Evolutionary conservation across 2,888 invertebrate genomes (phyloP).

Genomic region (Polydrusus tereticollis): DNA sequence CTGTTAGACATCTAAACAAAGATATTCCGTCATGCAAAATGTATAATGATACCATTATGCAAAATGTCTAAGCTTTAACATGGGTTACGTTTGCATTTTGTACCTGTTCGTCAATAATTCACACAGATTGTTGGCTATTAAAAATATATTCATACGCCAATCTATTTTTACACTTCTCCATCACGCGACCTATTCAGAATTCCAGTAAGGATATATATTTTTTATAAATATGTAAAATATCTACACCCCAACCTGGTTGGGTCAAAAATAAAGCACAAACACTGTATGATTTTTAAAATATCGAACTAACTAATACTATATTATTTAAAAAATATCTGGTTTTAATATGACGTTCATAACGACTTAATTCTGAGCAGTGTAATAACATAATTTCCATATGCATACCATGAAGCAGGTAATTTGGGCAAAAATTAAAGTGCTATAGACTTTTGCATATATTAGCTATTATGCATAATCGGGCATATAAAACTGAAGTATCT

Average conservation of each 20-base stretch:
- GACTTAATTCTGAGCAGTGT: constrained; percentile 5
- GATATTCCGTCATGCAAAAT: neutral
- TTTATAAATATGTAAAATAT: neutral
- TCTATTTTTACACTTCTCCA: constrained; percentile 7
- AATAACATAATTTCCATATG: constrained; percentile 4
- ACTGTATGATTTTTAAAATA: too few species aligned
- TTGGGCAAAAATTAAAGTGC: neutral
- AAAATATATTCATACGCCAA: neutral
- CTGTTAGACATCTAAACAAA: neutral
- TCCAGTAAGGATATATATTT: neutral
- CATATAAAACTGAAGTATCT: neutral
- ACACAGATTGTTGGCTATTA: constrained; percentile 3
- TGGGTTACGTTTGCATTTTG: constrained; percentile 5
- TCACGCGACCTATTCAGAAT: constrained; percentile 8
- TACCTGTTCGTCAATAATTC: neutral
- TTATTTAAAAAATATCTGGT: constrained; percentile 12
- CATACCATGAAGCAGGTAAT: neutral
- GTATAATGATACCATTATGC: neutral
- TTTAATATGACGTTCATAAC: neutral
- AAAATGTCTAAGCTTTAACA: neutral
- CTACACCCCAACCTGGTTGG: neutral
- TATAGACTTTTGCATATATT: neutral
- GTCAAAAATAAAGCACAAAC: too few species aligned
- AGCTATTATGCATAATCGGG: neutral
- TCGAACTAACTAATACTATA: neutral